These are phyloP conservation scores for Sycophaga agraensis DNA, from an alignment of 1,140 invertebrate species.

Conservation along the genomic window DNA sequence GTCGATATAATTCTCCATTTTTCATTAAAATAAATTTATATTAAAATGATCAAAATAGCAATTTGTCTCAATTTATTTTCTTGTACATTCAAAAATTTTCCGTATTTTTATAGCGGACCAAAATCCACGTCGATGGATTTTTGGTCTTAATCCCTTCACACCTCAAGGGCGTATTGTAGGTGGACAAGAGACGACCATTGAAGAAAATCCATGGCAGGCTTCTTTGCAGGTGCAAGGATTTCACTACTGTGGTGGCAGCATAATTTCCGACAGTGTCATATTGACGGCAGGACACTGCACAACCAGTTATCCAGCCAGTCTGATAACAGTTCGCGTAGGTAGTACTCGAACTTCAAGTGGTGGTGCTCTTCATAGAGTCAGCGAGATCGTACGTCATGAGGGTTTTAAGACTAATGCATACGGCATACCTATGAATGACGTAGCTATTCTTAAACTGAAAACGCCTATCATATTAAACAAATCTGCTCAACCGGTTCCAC, in stretches of 20 bases:
- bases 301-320: constrained; percentile 12
- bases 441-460: constrained; percentile 63
- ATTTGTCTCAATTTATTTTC: too few relatives aligned
- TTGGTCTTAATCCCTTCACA: constrained; percentile 12
- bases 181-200: constrained; percentile 54
- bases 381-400: constrained; percentile 10
- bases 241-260: constrained; percentile 60
- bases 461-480: constrained; percentile 58
- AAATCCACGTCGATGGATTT: neutral
- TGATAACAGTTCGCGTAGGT: neutral
- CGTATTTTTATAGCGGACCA: too few relatives aligned
- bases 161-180: constrained; percentile 57
- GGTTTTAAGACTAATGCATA: neutral
- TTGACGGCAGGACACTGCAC: constrained; percentile 61
- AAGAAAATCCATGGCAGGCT: constrained; percentile 60
- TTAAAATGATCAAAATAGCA: too few relatives aligned
- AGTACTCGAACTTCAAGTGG: neutral
- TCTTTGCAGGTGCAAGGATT: constrained; percentile 61
- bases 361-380: constrained; percentile 25
- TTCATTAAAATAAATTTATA: too few relatives aligned
- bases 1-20: too few relatives aligned
- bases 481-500: constrained; percentile 55
- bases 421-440: constrained; percentile 61
- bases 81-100: too few relatives aligned
- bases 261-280: constrained; percentile 58